Evolutionary conservation across 2,113 vertebrate species (phyloP), one percentile per base, ranked within the genome.

Genomic region (Hirundichthys speculiger): DNA sequence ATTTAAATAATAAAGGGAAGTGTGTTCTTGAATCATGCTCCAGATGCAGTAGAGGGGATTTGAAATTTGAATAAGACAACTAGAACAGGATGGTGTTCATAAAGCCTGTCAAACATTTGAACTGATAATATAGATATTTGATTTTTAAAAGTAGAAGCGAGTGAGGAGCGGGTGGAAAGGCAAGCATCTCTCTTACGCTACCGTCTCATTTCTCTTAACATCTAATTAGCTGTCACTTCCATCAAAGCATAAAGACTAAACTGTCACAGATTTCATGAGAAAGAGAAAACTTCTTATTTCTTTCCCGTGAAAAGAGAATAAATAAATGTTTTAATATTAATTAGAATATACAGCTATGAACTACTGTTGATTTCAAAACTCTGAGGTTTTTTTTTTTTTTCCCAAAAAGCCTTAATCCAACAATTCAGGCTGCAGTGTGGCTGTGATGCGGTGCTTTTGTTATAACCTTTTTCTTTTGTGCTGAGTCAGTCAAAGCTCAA

Each of bases 1-100:
- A 84, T 85, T 78, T 71, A 64, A 85, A 72, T 78, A 64, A 81
- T 53, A 81, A 78, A 83, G 69, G 69, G 43, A 64, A 55, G 46
- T 39, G 63, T 75, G 67, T 55, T 82, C 51, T 84, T 77, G 71
- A 86, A 61, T 73, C 77, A 77, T 72, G 79, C 64, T 70, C 8
- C 34, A 38, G 59, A 50, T 82, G 66, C 4, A 7, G 55, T 54
- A 64, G 72, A 79, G 68, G 63, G 49, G 79, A 75, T 86, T 88
- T 79, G 13, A 69, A 80, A 56, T 64, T 56, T 62, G 66, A 79
- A 71, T 42, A 55, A 27, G 25, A 56, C 59, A 55, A 61, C 60
- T 10, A 24, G 55, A 54, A 53, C 16, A 27, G 53, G 48, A 40
- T 20, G 46, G 46, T 47, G 55, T 54, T 69, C 13, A 59, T 69